phyloP scores from a whole-genome alignment of 2,113 vertebrate species.

The Argyrosomus japonicus region DNA sequence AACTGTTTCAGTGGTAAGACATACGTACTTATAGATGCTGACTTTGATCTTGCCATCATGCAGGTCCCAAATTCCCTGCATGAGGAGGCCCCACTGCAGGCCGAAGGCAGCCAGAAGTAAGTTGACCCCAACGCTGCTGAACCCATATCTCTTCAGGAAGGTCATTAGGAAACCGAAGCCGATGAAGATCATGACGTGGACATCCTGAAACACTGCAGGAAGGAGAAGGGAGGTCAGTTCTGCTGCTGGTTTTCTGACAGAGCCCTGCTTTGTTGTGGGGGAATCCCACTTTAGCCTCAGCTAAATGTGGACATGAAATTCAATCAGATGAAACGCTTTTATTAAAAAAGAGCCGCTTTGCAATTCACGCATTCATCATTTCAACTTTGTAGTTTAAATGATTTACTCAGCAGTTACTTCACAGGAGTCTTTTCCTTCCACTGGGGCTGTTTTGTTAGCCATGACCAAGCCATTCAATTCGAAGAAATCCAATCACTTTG shows the following conservation, averaged over 20 bases:
- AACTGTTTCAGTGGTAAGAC: neutral
- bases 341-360: slow-evolving; percentile 3
- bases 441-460: slow-evolving; percentile 37
- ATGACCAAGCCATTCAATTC: slow-evolving; percentile 18
- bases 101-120: slow-evolving; percentile 93
- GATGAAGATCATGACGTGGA: slow-evolving; percentile 97
- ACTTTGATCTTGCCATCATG: slow-evolving; percentile 77
- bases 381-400: slow-evolving; percentile 30
- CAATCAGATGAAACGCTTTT: slow-evolving; percentile 29
- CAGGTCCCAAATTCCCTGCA: slow-evolving; percentile 88
- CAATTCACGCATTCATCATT: neutral
- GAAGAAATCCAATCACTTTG: slow-evolving; percentile 57
- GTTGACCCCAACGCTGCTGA: slow-evolving; percentile 94
- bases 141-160: slow-evolving; percentile 95
- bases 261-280: neutral
- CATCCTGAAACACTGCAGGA: slow-evolving; percentile 92
- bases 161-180: slow-evolving; percentile 99
- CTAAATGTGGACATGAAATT: slow-evolving; percentile 21
- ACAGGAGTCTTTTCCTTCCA: slow-evolving; percentile 30
- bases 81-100: slow-evolving; percentile 93
- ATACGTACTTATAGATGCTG: slow-evolving; percentile 81
- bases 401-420: slow-evolving; percentile 31
- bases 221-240: slow-evolving; percentile 36
- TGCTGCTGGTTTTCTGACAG: neutral
- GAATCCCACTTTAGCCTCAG: neutral